phyloP scores from a whole-genome alignment of 2,888 invertebrate species.

The Mythimna lalbum region DNA sequence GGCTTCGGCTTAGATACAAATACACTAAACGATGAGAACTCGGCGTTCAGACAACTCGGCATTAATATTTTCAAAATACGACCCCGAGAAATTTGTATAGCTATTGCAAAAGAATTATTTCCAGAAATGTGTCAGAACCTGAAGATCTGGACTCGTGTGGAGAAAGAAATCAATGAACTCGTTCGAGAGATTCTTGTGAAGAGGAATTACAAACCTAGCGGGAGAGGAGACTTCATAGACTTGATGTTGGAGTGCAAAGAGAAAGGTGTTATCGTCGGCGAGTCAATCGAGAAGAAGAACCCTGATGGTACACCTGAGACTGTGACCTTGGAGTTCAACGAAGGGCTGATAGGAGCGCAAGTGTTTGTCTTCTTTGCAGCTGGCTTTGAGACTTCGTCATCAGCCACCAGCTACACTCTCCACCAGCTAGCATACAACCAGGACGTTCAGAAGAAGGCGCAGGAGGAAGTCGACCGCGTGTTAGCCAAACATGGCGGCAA shows the following conservation, averaged over 20 bases:
- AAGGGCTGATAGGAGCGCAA: constrained; percentile 67
- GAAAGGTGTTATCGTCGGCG: constrained; percentile 69
- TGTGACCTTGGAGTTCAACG: constrained; percentile 66
- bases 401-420: constrained; percentile 74
- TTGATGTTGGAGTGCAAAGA: constrained; percentile 67
- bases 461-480: constrained; percentile 73
- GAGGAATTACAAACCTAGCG: constrained; percentile 68
- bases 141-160: constrained; percentile 35
- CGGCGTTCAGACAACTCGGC: constrained; percentile 68
- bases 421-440: constrained; percentile 78
- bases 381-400: constrained; percentile 82
- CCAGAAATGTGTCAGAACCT: constrained; percentile 43
- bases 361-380: constrained; percentile 76
- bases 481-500: constrained; percentile 67
- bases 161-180: constrained; percentile 41
- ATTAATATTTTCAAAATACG: constrained; percentile 47
- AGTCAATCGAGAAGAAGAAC: constrained; percentile 66
- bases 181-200: constrained; percentile 62
- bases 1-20: constrained; percentile 74
- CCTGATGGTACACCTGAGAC: constrained; percentile 65
- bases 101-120: constrained; percentile 39
- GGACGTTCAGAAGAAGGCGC: constrained; percentile 73
- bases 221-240: constrained; percentile 73
- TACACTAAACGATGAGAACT: constrained; percentile 70
- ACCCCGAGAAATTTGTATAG: constrained; percentile 9